A percentile compares a stretch with the other conserved stretches of the same genome.
phyloP scores from a whole-genome alignment of 2,888 invertebrate genomes.

The Sesia apiformis region DNA sequence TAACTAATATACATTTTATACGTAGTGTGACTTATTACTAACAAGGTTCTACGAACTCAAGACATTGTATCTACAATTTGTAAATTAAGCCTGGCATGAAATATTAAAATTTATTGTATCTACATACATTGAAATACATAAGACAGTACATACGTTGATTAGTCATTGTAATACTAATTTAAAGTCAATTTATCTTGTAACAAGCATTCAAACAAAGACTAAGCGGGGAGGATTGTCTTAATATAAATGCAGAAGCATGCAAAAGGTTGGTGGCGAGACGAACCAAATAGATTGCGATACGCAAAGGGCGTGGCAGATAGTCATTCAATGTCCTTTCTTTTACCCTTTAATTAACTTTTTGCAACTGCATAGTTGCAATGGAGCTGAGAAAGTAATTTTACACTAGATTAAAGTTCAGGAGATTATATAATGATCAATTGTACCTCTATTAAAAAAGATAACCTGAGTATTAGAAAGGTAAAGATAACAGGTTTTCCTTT shows the following conservation, averaged over 20 bases:
- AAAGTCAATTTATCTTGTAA: neutral
- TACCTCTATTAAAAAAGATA: no score
- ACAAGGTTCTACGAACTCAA: no score
- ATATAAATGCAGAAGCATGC: slow-evolving; percentile 41
- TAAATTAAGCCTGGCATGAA: no score
- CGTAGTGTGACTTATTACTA: no score
- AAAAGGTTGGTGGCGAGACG: slow-evolving; percentile 38
- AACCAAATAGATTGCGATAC: slow-evolving; percentile 56
- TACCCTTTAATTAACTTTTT: slow-evolving; percentile 63
- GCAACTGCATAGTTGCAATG: slow-evolving; percentile 12
- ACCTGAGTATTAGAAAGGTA: no score
- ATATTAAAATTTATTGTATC: no score
- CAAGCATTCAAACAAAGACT: slow-evolving; percentile 1
- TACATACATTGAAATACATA: no score
- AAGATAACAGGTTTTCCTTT: no score
- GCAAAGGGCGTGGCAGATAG: slow-evolving; percentile 46
- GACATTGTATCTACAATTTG: no score
- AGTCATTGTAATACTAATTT: neutral
- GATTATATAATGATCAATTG: no score
- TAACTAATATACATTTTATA: no score
- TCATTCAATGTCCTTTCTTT: slow-evolving; percentile 53
- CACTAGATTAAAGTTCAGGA: neutral
- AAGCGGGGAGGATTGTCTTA: slow-evolving; percentile 13
- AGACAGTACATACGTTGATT: no score
- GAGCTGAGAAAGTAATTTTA: neutral